These are phyloP conservation scores for Micronycteris hirsuta DNA, from an alignment of 2,113 vertebrate genomes.

Conservation along the genomic window DNA sequence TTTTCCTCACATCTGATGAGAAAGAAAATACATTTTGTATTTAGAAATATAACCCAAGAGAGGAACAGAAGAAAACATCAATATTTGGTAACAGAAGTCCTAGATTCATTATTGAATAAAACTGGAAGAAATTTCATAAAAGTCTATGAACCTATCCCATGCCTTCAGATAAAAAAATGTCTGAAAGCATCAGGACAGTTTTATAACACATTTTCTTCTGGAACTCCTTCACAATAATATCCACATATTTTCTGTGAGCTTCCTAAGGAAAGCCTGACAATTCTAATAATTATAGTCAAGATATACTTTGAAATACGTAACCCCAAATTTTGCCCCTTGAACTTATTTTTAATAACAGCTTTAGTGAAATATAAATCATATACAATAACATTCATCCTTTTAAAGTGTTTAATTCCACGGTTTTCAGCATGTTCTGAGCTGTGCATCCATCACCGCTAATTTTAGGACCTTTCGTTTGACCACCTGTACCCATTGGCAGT, in stretches of 20 bases:
- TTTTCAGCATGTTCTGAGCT: background rate
- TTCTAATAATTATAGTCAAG: background rate
- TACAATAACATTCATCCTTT: background rate
- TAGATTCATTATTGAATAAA: constrained; percentile 47
- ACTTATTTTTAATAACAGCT: background rate
- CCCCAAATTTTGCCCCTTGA: background rate
- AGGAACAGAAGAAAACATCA: constrained; percentile 36
- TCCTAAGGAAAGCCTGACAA: background rate
- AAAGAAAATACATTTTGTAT: background rate
- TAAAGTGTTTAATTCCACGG: background rate
- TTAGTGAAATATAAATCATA: background rate
- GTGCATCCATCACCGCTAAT: background rate
- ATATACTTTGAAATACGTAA: background rate
- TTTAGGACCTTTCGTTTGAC: constrained; percentile 17
- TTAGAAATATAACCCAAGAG: constrained; percentile 40
- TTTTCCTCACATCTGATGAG: constrained; percentile 24
- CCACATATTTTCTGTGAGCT: background rate
- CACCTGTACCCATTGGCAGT: background rate
- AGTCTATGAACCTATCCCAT: background rate
- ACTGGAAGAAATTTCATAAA: constrained; percentile 47
- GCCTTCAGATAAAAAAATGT: background rate
- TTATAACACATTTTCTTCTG: background rate
- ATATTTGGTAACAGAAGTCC: constrained; percentile 29
- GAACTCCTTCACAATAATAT: background rate
- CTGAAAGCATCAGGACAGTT: background rate